Percentiles rank a stretch among this genome's conserved stretches.
Conservation (phyloP, 2,797 vertebrate genomes). For the Pelodytes ibericus region DNA sequence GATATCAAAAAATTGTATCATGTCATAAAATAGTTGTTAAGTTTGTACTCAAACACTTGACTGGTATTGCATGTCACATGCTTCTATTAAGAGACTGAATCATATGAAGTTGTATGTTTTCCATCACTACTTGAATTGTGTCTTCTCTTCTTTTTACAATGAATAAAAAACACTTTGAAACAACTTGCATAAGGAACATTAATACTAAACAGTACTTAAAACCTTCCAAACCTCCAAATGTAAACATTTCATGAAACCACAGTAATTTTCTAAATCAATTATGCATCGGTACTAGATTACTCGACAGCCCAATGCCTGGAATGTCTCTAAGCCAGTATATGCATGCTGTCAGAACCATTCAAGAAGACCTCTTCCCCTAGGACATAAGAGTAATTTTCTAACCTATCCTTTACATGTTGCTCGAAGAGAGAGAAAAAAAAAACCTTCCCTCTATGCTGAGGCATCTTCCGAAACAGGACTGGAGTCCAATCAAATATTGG, state of each 20-base stretch:
- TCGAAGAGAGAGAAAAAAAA: slow-evolving; percentile 26
- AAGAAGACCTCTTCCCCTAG: slow-evolving; percentile 65
- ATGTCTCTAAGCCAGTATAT: slow-evolving; percentile 67
- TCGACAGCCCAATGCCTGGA: slow-evolving; percentile 69
- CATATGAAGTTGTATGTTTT: too few species aligned
- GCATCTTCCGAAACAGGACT: slow-evolving; percentile 59
- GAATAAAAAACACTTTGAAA: too few species aligned
- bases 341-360: slow-evolving; percentile 34
- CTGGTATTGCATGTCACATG: too few species aligned
- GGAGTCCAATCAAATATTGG: slow-evolving; percentile 67
- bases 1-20: too few species aligned
- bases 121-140: too few species aligned
- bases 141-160: too few species aligned
- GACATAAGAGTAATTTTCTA: slow-evolving; percentile 62
- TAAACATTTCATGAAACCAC: not conserved
- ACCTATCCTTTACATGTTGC: slow-evolving; percentile 65
- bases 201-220: not conserved
- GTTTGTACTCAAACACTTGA: too few species aligned
- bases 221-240: not conserved
- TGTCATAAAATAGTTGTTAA: too few species aligned
- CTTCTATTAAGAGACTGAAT: too few species aligned
- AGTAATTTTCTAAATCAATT: slow-evolving; percentile 56
- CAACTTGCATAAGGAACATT: not conserved
- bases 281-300: slow-evolving; percentile 62
- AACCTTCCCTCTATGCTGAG: slow-evolving; percentile 66